A percentile compares a stretch with the other conserved stretches of the same genome.
Conservation (phyloP, 2,888 invertebrate genomes). For the Philhelius pedissequus region DNA sequence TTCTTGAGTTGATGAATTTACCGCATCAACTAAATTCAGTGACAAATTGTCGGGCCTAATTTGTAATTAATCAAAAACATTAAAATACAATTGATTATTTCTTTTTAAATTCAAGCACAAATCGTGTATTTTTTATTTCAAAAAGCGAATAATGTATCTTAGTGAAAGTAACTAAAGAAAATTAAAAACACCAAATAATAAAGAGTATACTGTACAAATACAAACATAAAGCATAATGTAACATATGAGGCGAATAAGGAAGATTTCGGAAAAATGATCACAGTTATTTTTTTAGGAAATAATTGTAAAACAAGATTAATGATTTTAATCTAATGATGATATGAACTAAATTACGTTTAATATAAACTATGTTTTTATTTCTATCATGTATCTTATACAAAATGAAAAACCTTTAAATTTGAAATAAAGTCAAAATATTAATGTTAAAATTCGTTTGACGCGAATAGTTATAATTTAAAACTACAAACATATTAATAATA, state of each 20-base stretch:
- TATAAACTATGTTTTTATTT: neutral
- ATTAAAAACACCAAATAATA: neutral
- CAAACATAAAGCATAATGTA: neutral
- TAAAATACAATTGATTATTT: neutral
- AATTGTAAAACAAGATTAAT: neutral
- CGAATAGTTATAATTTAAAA: too few species aligned
- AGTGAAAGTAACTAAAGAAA: neutral
- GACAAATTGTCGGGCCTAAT: slow-evolving; percentile 77
- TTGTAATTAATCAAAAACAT: neutral
- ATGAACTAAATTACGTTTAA: neutral
- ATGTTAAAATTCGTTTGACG: too few species aligned
- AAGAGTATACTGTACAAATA: neutral
- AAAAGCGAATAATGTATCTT: slow-evolving; percentile 8
- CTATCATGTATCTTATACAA: neutral
- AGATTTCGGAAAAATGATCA: neutral
- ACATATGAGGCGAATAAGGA: neutral
- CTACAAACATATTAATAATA: too few species aligned
- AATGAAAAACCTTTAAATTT: too few species aligned
- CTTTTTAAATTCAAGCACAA: neutral
- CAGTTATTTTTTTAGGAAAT: neutral
- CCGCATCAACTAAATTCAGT: slow-evolving; percentile 80
- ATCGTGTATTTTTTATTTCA: too few species aligned
- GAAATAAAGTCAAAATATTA: too few species aligned
- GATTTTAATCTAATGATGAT: neutral
- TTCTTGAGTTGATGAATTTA: slow-evolving; percentile 81